Conservation (phyloP, 2,113 vertebrate species). For the Anarrhichthys ocellatus region DNA sequence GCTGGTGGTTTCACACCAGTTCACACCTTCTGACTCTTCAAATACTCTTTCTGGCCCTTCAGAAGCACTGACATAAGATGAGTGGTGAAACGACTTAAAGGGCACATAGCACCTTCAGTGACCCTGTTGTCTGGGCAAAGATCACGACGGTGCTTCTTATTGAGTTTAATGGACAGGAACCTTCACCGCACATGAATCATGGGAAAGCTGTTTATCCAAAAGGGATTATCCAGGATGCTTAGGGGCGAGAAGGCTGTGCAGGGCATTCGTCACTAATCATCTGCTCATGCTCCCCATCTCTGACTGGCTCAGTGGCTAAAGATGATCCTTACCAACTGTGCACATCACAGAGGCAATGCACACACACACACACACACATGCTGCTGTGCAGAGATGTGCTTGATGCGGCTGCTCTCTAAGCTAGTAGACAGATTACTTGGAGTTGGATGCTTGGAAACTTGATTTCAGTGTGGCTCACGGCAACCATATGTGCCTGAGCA, state of each 20-base stretch:
- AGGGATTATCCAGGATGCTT: conserved; percentile 75
- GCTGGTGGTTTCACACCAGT: not conserved
- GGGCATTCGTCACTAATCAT: conserved; percentile 77
- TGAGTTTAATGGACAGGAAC: conserved; percentile 52
- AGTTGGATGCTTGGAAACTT: conserved; percentile 55
- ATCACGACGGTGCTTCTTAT: conserved; percentile 46
- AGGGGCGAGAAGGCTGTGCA: conserved; percentile 66
- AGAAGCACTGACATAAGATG: not conserved
- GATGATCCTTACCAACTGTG: conserved; percentile 70
- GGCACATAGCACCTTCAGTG: not conserved
- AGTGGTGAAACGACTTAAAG: not conserved
- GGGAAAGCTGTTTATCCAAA: conserved; percentile 70
- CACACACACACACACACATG: conserved; percentile 25
- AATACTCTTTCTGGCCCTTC: not conserved
- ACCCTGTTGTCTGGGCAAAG: conserved; percentile 33
- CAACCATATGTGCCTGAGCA: conserved; percentile 33
- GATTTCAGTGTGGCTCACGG: conserved; percentile 42
- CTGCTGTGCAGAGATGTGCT: conserved; percentile 18
- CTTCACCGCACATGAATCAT: conserved; percentile 54
- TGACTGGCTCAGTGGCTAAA: conserved; percentile 67
- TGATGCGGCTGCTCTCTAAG: conserved; percentile 54
- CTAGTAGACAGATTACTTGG: conserved; percentile 63
- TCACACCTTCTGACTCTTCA: not conserved
- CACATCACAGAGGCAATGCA: conserved; percentile 29
- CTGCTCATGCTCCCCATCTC: conserved; percentile 71